Percentiles rank a stretch among this genome's conserved stretches.
Evolutionary conservation across 2,113 vertebrate genomes (phyloP).

Genomic region (Capricornis sumatraensis): DNA sequence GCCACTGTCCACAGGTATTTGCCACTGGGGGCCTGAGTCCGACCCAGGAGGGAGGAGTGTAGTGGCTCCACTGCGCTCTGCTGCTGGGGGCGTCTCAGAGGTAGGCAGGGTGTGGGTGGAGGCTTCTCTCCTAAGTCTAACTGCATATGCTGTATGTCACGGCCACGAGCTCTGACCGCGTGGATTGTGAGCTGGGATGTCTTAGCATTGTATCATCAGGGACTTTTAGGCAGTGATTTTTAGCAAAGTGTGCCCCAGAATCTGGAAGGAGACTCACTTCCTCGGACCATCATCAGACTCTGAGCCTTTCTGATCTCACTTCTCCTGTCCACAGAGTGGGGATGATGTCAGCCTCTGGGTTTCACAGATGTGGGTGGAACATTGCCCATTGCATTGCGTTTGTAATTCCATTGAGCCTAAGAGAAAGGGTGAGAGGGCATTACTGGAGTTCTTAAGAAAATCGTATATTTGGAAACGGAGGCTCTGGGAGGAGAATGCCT

Average conservation of each 20-base stretch:
- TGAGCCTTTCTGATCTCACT: not conserved
- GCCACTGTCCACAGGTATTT: not conserved
- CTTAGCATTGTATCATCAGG: rapidly evolving
- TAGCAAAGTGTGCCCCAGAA: not conserved
- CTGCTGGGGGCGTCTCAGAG: not conserved
- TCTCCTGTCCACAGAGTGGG: not conserved
- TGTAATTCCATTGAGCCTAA: not conserved
- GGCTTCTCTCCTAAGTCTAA: rapidly evolving
- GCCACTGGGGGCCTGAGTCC: not conserved
- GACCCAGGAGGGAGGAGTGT: not conserved
- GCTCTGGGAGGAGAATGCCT: not conserved
- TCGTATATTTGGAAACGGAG: not conserved
- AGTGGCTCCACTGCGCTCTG: rapidly evolving
- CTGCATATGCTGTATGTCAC: not conserved
- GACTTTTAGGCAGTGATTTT: not conserved
- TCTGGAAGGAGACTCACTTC: not conserved
- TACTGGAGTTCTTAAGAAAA: not conserved
- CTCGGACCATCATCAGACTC: not conserved
- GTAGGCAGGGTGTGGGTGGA: not conserved
- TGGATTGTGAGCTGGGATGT: not conserved
- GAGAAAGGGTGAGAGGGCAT: not conserved
- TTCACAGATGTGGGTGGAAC: not conserved
- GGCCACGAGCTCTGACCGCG: not conserved
- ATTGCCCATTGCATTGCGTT: not conserved
- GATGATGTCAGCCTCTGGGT: not conserved